Percentiles rank a stretch among this genome's conserved stretches.
These are phyloP conservation scores for Cyphomyrus discorhynchus DNA, from an alignment of 2,113 vertebrate species.

Conservation along the genomic window DNA sequence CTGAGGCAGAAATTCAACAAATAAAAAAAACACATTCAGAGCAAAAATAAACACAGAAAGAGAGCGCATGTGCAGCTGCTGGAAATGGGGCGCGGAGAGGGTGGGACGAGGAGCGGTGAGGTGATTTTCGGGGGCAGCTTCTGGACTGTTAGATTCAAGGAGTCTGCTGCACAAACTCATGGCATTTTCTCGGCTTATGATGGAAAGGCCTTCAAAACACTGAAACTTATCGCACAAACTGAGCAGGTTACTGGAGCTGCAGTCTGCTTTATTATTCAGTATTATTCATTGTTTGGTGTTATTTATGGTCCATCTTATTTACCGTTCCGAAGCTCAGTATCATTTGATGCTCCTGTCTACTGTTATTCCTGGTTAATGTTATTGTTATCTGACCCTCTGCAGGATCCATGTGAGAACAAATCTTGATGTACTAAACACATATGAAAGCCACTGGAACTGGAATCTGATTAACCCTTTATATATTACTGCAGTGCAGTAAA, in stretches of 20 bases:
- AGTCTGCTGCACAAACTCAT: neutral
- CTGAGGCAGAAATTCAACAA: conserved; percentile 58
- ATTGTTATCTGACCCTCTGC: neutral
- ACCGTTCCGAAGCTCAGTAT: neutral
- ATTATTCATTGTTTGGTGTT: neutral
- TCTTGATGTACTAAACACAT: neutral
- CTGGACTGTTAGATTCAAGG: neutral
- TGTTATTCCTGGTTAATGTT: neutral
- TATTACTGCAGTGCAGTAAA: neutral
- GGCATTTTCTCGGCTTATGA: neutral
- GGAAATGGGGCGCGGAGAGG: neutral
- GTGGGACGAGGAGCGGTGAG: neutral
- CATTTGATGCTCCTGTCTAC: neutral
- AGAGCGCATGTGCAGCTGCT: neutral
- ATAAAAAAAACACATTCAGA: conserved; percentile 46
- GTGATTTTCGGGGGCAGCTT: neutral
- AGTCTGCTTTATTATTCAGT: neutral
- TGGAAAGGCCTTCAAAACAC: neutral
- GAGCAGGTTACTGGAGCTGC: neutral
- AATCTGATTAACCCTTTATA: neutral
- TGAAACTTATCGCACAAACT: neutral
- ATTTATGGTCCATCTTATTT: neutral
- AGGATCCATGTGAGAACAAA: neutral
- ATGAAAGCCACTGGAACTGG: neutral
- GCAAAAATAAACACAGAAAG: conserved; percentile 34